Evolutionary conservation across 2,888 invertebrate species (phyloP).

Genomic region (Polymixis flavicincta): DNA sequence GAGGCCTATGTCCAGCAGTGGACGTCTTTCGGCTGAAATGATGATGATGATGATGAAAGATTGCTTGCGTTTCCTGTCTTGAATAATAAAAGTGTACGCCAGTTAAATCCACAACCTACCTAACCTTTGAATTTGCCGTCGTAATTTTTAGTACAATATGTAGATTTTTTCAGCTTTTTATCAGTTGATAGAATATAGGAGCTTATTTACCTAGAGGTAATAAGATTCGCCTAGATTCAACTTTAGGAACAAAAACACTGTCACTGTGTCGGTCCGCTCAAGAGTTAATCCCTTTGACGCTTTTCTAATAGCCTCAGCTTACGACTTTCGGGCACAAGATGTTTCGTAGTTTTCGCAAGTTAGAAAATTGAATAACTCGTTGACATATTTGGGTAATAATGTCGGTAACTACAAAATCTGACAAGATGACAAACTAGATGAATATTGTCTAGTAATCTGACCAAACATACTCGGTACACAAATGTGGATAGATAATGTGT

Average conservation of each 20-base stretch:
- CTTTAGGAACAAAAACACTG: not conserved
- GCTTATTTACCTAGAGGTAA: not conserved
- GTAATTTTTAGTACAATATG: not conserved
- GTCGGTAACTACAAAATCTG: slow-evolving; percentile 28
- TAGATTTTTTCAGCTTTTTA: not conserved
- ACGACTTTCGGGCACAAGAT: slow-evolving; percentile 49
- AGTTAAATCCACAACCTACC: not conserved
- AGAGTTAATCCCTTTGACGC: not conserved
- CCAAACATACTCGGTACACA: slow-evolving; percentile 33
- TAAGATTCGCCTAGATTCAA: not conserved
- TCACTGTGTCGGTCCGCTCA: not conserved
- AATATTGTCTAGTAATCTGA: slow-evolving; percentile 42
- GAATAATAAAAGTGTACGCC: not conserved
- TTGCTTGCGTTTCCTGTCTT: too few species aligned
- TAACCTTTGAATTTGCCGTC: not conserved
- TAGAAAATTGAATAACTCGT: slow-evolving; percentile 51
- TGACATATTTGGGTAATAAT: slow-evolving; percentile 56
- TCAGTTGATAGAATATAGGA: not conserved
- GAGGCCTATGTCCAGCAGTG: too few species aligned
- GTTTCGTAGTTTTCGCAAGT: slow-evolving; percentile 47
- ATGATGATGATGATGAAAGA: too few species aligned
- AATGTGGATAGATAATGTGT: slow-evolving; percentile 29
- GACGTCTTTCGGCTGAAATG: too few species aligned
- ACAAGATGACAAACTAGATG: slow-evolving; percentile 16
- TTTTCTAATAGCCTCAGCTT: slow-evolving; percentile 35